phyloP scores from a whole-genome alignment of 2,888 invertebrate species.

The Adelphocoris suturalis region DNA sequence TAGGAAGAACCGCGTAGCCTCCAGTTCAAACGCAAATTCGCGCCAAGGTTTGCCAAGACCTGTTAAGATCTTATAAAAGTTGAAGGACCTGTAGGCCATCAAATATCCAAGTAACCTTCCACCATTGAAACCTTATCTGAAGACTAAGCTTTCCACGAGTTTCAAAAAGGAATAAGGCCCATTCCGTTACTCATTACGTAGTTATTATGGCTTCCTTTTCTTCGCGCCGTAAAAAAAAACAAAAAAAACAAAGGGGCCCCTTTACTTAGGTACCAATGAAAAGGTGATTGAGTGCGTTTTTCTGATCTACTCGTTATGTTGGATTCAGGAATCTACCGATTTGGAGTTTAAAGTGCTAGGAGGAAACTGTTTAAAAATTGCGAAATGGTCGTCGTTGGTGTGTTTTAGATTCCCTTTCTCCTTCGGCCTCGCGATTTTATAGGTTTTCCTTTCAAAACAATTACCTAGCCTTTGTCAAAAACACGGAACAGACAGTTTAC shows the following conservation, averaged over 20 bases:
- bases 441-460: conserved; percentile 7
- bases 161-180: conserved; percentile 33
- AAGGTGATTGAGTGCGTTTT: too few species aligned
- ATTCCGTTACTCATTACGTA: too few species aligned
- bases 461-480: neutral
- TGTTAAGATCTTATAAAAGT: too few species aligned
- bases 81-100: too few species aligned
- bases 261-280: too few species aligned
- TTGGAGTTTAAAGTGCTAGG: neutral
- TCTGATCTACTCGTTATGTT: neutral
- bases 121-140: neutral
- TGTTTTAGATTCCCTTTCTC: neutral
- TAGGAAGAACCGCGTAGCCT: too few species aligned
- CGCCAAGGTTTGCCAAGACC: too few species aligned
- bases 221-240: too few species aligned
- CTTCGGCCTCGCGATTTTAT: conserved; percentile 13
- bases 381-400: neutral
- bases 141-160: neutral
- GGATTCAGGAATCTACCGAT: neutral
- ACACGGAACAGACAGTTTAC: neutral
- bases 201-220: too few species aligned
- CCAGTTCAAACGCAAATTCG: too few species aligned
- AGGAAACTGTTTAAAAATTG: neutral
- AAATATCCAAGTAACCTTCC: neutral
- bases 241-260: too few species aligned